Conservation (phyloP, 2,797 vertebrate genomes). For the Trachops cirrhosus region DNA sequence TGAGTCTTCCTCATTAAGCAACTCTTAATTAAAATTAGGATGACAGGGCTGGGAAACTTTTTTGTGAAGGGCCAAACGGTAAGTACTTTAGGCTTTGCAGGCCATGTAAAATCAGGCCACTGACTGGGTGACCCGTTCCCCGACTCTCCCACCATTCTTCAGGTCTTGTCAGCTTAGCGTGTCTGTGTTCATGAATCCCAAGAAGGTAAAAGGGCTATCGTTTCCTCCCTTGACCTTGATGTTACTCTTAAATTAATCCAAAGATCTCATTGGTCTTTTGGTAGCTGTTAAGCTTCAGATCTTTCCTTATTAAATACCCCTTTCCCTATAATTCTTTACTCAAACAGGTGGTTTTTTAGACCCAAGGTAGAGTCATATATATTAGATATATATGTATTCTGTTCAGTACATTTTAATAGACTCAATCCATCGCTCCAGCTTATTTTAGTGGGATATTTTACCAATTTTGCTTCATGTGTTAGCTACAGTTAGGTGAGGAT, state of each 20-base stretch:
- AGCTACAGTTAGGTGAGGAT: neutral
- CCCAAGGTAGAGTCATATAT: neutral
- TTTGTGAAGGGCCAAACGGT: neutral
- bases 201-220: neutral
- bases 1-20: neutral
- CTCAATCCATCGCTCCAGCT: neutral
- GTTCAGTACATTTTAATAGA: neutral
- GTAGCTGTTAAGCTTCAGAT: conserved; percentile 12
- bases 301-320: neutral
- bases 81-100: neutral
- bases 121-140: neutral
- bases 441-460: conserved; percentile 20
- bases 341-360: neutral
- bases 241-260: conserved; percentile 8
- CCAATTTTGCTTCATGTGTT: conserved; percentile 11
- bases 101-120: neutral
- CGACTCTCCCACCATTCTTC: neutral
- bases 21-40: conserved; percentile 35
- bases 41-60: neutral
- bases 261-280: conserved; percentile 36
- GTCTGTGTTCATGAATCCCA: neutral
- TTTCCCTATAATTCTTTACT: conserved; percentile 30
- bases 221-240: neutral
- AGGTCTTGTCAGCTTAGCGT: neutral
- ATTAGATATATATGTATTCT: neutral